phyloP scores from a whole-genome alignment of 2,113 vertebrate species.

The Microcebus griseorufus region DNA sequence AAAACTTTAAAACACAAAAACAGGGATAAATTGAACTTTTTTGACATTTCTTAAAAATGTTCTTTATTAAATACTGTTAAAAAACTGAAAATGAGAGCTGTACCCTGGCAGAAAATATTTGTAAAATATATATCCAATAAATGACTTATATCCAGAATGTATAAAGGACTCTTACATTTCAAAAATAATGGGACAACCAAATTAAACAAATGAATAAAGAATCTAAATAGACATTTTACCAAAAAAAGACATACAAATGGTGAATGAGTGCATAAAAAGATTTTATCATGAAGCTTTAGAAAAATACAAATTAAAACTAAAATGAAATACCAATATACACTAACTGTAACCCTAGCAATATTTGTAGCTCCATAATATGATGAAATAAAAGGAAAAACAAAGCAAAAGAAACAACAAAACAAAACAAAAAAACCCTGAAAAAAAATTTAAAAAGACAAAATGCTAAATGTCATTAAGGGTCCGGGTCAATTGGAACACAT shows the following conservation, averaged over 20 bases:
- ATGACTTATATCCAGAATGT: background rate
- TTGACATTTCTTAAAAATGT: background rate
- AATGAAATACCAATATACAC: background rate
- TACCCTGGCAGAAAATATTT: background rate
- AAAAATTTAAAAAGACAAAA: background rate
- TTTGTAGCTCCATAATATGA: no score
- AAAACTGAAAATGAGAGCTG: background rate
- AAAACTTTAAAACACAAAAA: background rate
- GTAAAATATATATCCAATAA: background rate
- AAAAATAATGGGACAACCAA: background rate
- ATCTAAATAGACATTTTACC: background rate
- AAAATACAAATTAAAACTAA: background rate
- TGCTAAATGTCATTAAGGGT: background rate
- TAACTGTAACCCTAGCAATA: background rate
- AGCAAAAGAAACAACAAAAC: no score
- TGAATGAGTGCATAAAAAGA: background rate
- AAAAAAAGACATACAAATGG: background rate
- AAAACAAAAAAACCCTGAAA: no score
- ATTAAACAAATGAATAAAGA: background rate
- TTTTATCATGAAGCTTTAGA: background rate
- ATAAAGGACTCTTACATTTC: background rate
- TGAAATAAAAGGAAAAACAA: no score
- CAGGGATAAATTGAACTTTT: background rate
- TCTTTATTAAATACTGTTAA: background rate
- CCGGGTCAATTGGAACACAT: background rate